phyloP scores from a whole-genome alignment of 30 jellyfish, hydroid and myxozoan genomes.

The Pseudorhiza aurosa region DNA sequence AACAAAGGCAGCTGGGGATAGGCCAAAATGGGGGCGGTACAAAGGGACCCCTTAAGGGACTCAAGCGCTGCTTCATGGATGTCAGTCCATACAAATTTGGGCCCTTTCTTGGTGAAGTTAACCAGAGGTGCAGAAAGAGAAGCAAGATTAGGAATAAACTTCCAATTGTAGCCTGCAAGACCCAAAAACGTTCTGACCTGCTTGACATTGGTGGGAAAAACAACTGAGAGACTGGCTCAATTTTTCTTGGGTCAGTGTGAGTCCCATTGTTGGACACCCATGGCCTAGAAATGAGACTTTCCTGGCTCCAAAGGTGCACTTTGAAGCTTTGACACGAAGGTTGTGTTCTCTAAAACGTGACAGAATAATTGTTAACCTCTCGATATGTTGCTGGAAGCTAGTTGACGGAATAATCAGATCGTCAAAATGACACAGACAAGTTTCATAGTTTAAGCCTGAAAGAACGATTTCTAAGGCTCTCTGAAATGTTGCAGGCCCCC shows the following conservation, averaged over 20 bases:
- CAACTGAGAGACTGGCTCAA: slow-evolving; percentile 11
- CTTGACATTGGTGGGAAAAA: not conserved
- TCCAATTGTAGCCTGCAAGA: slow-evolving; percentile 58
- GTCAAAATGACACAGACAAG: slow-evolving; percentile 58
- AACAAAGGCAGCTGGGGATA: slow-evolving; percentile 43
- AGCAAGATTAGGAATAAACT: slow-evolving; percentile 53
- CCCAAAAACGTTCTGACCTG: slow-evolving; percentile 51
- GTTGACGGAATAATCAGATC: slow-evolving; percentile 41
- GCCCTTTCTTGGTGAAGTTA: slow-evolving; percentile 7
- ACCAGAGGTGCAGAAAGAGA: slow-evolving; percentile 50
- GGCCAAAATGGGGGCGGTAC: slow-evolving; percentile 52
- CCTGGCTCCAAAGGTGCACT: slow-evolving; percentile 39
- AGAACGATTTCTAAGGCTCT: slow-evolving; percentile 42
- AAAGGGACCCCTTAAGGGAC: not conserved
- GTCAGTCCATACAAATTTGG: slow-evolving; percentile 40
- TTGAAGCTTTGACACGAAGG: too few species aligned
- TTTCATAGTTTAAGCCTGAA: slow-evolving; percentile 38
- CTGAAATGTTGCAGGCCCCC: slow-evolving; percentile 43
- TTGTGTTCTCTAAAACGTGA: slow-evolving; percentile 23
- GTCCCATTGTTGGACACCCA: slow-evolving; percentile 50
- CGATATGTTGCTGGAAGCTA: slow-evolving; percentile 30
- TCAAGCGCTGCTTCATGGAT: slow-evolving; percentile 22
- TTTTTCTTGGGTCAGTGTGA: slow-evolving; percentile 34
- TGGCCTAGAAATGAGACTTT: slow-evolving; percentile 43
- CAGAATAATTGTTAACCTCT: slow-evolving; percentile 17